phyloP scores from a whole-genome alignment of 2,888 invertebrate species.

The Drosophila algonquin region DNA sequence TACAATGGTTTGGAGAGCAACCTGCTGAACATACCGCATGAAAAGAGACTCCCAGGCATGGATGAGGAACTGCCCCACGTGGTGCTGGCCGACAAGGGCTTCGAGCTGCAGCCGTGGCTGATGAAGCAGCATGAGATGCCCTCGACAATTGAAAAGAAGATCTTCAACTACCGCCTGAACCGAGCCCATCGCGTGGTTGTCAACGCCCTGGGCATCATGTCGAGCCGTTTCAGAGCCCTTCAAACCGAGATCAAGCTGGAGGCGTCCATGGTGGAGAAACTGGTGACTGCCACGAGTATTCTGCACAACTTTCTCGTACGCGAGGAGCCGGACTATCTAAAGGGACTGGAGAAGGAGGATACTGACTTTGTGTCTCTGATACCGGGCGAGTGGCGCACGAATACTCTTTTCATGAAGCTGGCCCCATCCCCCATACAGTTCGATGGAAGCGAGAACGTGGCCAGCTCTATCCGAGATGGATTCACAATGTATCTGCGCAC shows the following conservation, averaged over 20 bases:
- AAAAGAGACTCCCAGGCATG: background rate
- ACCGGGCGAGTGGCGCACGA: slow-evolving; percentile 9
- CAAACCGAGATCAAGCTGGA: slow-evolving; percentile 8
- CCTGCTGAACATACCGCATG: slow-evolving; percentile 7
- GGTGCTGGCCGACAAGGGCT: slow-evolving; percentile 2
- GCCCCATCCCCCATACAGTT: background rate
- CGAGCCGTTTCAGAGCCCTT: slow-evolving; percentile 1
- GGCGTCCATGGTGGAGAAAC: background rate
- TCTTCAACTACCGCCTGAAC: slow-evolving; percentile 12
- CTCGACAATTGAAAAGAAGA: background rate
- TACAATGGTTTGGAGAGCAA: slow-evolving; percentile 16
- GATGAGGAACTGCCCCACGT: slow-evolving; percentile 12
- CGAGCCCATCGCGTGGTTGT: slow-evolving; percentile 5
- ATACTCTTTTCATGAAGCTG: slow-evolving; percentile 1
- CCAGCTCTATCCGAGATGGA: slow-evolving; percentile 4
- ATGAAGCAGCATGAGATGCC: slow-evolving; percentile 5
- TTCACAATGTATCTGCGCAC: slow-evolving; percentile 5
- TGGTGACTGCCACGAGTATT: slow-evolving; percentile 4
- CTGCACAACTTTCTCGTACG: slow-evolving; percentile 7
- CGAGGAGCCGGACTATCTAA: slow-evolving; percentile 8
- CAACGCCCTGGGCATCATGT: slow-evolving; percentile 11
- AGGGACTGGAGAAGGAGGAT: slow-evolving; percentile 6
- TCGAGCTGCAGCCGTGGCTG: slow-evolving; percentile 6
- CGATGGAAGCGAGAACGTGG: slow-evolving; percentile 5
- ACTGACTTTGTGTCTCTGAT: slow-evolving; percentile 3